Evolutionary conservation across 2,113 vertebrate species (phyloP), one percentile per base, ranked within the genome.

Genomic region (Ptychochromis oligacanthus): DNA sequence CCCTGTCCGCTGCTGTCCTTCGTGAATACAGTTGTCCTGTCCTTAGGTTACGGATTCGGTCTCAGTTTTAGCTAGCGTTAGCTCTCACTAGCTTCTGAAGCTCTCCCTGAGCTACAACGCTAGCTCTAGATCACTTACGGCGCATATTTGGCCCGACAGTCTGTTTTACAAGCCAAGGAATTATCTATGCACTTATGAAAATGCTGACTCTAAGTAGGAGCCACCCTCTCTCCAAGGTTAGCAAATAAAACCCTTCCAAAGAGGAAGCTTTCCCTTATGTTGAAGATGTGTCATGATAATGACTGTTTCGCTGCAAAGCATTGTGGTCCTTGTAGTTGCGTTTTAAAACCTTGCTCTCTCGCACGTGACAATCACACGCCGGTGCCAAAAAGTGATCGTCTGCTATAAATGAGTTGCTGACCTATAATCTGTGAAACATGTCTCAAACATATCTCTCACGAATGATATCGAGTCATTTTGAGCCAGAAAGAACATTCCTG

Each of bases 211-310:
- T 18, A 74, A 77, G 62, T 87, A 78, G 49, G 70, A 86, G 77
- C 43, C 34, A 77, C 75, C 78, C 56, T 83, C 55, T 84, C 65
- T 54, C 76, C 84, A 81, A 85, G 82, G 89, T 92, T 84, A 92
- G 74, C 85, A 89, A 81, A 87, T 87, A 84, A 70, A 91, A 90
- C 65, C 84, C 83, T 89, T 87, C 82, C 86, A 64, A 60, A 70
- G 76, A 89, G 82, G 89, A 91, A 89, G 93, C 88, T 92, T 90
- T 91, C 82, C 88, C 87, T 86, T 82, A 82, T 85, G 89, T 83
- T 94, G 89, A 76, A 90, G 89, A 94, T 93, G 93, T 93, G 92
- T 93, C 92, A 92, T 88, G 89, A 90, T 83, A 84, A 79, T 77
- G 87, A 87, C 89, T 87, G 82, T 89, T 81, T 75, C 85, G 76